Conservation (phyloP, 1,140 invertebrate genomes). For the Belonocnema kinseyi region DNA sequence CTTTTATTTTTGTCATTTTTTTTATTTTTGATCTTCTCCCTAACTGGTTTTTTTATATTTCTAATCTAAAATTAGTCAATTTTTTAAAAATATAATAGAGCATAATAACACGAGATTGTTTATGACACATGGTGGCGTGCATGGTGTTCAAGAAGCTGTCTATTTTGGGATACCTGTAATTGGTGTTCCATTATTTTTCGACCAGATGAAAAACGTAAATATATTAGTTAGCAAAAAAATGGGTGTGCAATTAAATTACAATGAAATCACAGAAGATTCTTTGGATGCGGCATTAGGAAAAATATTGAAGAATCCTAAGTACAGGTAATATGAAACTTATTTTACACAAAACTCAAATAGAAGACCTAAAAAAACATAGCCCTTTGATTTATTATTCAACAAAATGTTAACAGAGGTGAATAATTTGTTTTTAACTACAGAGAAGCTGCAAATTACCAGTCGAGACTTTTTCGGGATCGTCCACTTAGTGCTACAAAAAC, state of each 20-base stretch:
- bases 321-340: not conserved
- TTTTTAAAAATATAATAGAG: conserved; percentile 25
- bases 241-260: not conserved
- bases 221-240: not conserved
- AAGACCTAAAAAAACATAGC: no score
- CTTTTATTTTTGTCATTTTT: not conserved
- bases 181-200: not conserved
- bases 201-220: not conserved
- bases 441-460: conserved; percentile 19
- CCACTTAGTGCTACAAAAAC: conserved; percentile 59
- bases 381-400: no score
- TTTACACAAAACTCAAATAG: no score
- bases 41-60: no score
- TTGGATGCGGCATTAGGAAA: not conserved
- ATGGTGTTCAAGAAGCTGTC: conserved; percentile 1
- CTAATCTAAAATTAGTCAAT: no score
- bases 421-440: conserved; percentile 14
- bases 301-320: not conserved
- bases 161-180: conserved; percentile 5
- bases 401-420: no score
- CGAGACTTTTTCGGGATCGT: conserved; percentile 53
- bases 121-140: conserved; percentile 3
- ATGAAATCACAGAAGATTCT: not conserved
- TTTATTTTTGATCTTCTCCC: not conserved
- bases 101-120: not conserved